Conservation (phyloP, 2,113 vertebrate genomes). For the Chiloscyllium plagiosum region DNA sequence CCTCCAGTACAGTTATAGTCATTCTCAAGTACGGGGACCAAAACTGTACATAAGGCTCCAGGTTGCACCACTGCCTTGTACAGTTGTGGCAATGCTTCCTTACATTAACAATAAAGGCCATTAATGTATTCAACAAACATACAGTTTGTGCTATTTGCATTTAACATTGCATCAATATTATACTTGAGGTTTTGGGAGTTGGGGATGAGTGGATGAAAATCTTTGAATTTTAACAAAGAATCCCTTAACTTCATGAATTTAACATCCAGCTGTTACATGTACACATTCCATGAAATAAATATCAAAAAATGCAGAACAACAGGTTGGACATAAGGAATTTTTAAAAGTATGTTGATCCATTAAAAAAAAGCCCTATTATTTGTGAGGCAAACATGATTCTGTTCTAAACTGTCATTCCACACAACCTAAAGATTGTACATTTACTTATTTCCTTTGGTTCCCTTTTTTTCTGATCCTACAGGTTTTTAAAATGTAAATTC, state of each 20-base stretch:
- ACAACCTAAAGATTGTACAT: background rate
- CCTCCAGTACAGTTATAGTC: too few species aligned
- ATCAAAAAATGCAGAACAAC: background rate
- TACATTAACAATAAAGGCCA: background rate
- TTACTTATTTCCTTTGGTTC: too few species aligned
- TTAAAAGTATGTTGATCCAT: too few species aligned
- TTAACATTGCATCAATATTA: background rate
- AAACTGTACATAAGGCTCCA: too few species aligned
- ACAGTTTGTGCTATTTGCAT: background rate
- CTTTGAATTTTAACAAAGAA: background rate
- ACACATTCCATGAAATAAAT: background rate
- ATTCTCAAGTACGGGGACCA: too few species aligned
- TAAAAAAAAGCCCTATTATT: background rate
- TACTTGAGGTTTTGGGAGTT: background rate
- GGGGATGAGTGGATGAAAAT: background rate
- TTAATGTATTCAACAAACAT: background rate
- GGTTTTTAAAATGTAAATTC: background rate
- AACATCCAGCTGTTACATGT: too few species aligned
- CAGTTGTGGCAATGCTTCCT: too few species aligned
- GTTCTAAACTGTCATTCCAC: background rate
- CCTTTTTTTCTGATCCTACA: background rate
- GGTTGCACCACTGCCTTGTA: too few species aligned
- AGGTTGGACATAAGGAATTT: background rate
- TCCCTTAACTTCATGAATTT: background rate
- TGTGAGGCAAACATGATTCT: background rate